Evolutionary conservation across 2,113 vertebrate genomes (phyloP).

Genomic region (Lonchura striata): DNA sequence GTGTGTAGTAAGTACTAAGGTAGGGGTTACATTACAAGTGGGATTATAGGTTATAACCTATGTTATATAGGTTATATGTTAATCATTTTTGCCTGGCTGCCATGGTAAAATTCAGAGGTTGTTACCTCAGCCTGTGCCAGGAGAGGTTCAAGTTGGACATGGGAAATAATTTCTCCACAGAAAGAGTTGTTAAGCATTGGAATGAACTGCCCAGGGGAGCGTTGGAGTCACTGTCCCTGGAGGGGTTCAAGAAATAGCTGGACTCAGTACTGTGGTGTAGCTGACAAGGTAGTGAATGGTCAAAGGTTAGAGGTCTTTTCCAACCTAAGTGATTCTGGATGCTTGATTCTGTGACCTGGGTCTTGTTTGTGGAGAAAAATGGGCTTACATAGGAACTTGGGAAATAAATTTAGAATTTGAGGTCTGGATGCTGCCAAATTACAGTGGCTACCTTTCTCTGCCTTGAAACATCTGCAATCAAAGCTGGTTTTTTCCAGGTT

Average conservation of each 20-base stretch:
- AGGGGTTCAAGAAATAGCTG: neutral
- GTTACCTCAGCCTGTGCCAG: neutral
- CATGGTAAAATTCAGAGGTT: neutral
- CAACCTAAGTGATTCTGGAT: neutral
- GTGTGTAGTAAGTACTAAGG: too few species aligned
- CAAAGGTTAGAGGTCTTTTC: neutral
- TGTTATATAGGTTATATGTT: too few species aligned
- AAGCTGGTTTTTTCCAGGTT: neutral
- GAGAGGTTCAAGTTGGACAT: neutral
- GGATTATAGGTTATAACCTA: too few species aligned
- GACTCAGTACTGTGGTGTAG: neutral
- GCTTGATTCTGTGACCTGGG: neutral
- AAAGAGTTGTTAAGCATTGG: neutral
- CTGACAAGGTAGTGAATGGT: rapidly evolving
- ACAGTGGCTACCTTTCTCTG: neutral
- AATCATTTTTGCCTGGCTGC: neutral
- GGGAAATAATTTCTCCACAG: neutral
- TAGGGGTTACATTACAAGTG: too few species aligned
- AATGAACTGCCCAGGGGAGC: rapidly evolving
- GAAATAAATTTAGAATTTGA: neutral
- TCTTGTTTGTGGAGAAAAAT: neutral
- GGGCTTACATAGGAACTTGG: rapidly evolving
- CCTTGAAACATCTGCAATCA: neutral
- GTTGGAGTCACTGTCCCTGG: neutral
- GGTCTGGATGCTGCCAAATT: neutral